Evolutionary conservation across 2,888 invertebrate genomes (phyloP).

Genomic region (Pyrrhia umbra): DNA sequence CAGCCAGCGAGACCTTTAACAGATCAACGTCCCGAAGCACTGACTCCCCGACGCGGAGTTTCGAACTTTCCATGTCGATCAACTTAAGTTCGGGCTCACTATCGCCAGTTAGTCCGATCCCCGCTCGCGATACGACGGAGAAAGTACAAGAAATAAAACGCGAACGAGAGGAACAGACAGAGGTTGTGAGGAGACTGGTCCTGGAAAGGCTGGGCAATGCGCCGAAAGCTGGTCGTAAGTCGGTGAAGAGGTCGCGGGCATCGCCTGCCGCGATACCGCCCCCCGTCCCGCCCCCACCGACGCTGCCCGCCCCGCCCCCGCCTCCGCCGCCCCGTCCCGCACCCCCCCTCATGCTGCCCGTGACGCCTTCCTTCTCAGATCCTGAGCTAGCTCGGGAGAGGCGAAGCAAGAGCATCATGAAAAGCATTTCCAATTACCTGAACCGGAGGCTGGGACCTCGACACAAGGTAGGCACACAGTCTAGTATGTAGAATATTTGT

Average conservation of each 20-base stretch:
- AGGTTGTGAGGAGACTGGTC: conserved; percentile 95
- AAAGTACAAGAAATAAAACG: conserved; percentile 94
- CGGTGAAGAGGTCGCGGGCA: conserved; percentile 67
- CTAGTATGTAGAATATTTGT: background rate
- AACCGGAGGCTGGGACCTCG: conserved; percentile 92
- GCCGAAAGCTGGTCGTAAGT: conserved; percentile 68
- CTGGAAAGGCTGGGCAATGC: conserved; percentile 92
- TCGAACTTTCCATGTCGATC: conserved; percentile 71
- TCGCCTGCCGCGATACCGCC: conserved; percentile 72
- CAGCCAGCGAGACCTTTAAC: conserved; percentile 83
- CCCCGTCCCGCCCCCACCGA: conserved; percentile 76
- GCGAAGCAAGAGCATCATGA: conserved; percentile 95
- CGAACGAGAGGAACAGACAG: conserved; percentile 95
- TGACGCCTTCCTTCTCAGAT: conserved; percentile 89
- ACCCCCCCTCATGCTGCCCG: conserved; percentile 76
- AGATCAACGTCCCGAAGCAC: conserved; percentile 72
- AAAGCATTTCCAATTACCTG: conserved; percentile 95
- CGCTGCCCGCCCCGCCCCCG: conserved; percentile 60
- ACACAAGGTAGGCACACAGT: conserved; percentile 85
- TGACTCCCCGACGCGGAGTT: conserved; percentile 73
- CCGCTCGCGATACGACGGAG: conserved; percentile 86
- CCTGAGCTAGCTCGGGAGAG: conserved; percentile 91
- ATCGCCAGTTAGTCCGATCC: conserved; percentile 81
- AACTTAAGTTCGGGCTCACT: conserved; percentile 75
- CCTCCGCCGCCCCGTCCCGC: conserved; percentile 72